Base-by-base conservation (phyloP, 2,797 vertebrate species). In the Peromyscus nudipes region DNA sequence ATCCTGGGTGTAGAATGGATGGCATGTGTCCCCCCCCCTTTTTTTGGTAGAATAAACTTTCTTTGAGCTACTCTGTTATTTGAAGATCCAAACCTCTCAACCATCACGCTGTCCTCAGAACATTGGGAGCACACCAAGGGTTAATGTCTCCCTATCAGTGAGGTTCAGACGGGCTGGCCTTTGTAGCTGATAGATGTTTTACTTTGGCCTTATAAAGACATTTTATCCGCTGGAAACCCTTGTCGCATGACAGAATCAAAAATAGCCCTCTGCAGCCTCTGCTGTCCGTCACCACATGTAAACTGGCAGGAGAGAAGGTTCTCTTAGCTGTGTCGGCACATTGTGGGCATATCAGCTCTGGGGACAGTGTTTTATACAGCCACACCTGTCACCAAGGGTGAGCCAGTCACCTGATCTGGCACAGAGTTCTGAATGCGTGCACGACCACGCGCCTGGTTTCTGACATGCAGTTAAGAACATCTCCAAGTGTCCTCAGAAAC, bases 201-300 rank as follows among this genome's bases (percentile, higher is more conserved):
- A 97, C 98, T 98, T 98, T 99, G 98, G 98, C 99, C 99, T 99
- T 99, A 99, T 99, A 99, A 99, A 99, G 99, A 98, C 98, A 99
- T 99, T 99, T 98, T 98, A 98, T 98, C 98, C 94, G 86, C 98
- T 98, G 98, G 98, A 98, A 98, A 97, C 98, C 98, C 98, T 98
- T 99, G 98, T 98, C 98, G 98, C 98, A 98, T 99, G 98, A 98
- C 98, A 98, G 98, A 98, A 98, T 99, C 98, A 99, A 99, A 99
- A 99, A 99, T 99, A 99, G 99, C 98, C 98, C 98, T 89, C 96
- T 97, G 98, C 99, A 99, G 99, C 99, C 98, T 98, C 98, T 87
- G 97, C 98, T 99, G 99, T 99, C 99, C 98, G 82, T 99, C 99
- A 99, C 57, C 97, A 93, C 97, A 97, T 98, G 98, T 96, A 98